These are phyloP conservation scores for Lucifuga dentata DNA, from an alignment of 2,113 vertebrate species.

Conservation along the genomic window DNA sequence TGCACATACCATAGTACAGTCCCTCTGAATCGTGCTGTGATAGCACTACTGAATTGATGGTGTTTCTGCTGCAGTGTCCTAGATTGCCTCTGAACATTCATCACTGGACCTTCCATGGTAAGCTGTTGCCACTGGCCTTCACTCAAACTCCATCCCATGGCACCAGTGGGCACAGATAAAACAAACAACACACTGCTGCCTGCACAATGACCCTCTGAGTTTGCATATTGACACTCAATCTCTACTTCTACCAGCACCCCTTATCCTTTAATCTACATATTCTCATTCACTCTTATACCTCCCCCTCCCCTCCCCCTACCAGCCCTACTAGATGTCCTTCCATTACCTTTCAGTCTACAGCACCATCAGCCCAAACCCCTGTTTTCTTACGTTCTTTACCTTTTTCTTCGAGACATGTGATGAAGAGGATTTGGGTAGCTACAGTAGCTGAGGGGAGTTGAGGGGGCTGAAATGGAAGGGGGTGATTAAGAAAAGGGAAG, in stretches of 20 bases:
- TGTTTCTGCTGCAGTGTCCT: conserved; percentile 85
- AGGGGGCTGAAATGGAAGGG: conserved; percentile 58
- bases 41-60: conserved; percentile 85
- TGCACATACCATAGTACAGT: conserved; percentile 47
- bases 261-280: conserved; percentile 41
- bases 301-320: neutral
- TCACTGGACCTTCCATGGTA: conserved; percentile 80
- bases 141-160: conserved; percentile 75
- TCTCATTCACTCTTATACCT: conserved; percentile 28
- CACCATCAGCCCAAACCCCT: conserved; percentile 46
- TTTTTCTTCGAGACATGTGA: conserved; percentile 49
- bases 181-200: conserved; percentile 77
- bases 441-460: conserved; percentile 62
- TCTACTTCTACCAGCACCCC: conserved; percentile 24
- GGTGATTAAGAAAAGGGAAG: conserved; percentile 44
- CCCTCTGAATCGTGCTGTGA: conserved; percentile 64
- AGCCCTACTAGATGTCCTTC: conserved; percentile 38
- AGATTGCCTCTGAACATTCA: conserved; percentile 84
- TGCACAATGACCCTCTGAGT: conserved; percentile 72
- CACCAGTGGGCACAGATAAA: conserved; percentile 78
- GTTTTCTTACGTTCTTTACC: conserved; percentile 34
- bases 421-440: conserved; percentile 74
- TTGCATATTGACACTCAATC: conserved; percentile 56
- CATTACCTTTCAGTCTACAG: conserved; percentile 49
- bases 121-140: conserved; percentile 80